Base-by-base conservation (phyloP, 2,113 vertebrate species). In the Isichthys henryi region DNA sequence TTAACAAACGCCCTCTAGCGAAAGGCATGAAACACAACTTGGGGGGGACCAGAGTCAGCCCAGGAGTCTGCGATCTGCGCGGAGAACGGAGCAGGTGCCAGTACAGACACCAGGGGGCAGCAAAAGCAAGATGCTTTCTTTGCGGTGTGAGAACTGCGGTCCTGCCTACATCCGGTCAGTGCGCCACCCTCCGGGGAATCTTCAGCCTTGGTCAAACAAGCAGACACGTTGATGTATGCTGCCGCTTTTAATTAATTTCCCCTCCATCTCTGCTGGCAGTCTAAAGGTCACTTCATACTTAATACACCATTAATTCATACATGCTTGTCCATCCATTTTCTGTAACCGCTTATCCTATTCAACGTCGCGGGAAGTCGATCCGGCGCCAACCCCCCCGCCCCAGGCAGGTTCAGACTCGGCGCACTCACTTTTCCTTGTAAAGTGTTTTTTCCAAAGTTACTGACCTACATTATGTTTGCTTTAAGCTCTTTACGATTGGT, bases 1-100 rank as follows among this genome's bases (percentile, higher is more conserved):
- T 80, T 31, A 9, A 82, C 70, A 15, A 6, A 50, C 39, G 50
- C 80, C 88, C 88, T 62, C 77, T 89, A 52, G 88, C 53, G 80
- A 21, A 84, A 46, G 35, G n/a, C 62, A 31, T 70, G 27, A 87
- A 50, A 31, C 45, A 50, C 43, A 86, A 86, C 83, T 49, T 46
- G 83, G 11, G 46, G 46, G 45, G 21, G 23, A 49, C 21, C 39
- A 82, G 39, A 43, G 19, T 43, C 77, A 45, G 74, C 2, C 39
- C 27, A 21, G 35, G 17, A 31, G 66, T 35, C 21, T 35, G 35
- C 4, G 39, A 80, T 43, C 74, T 39, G 35, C 74, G 1, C 31
- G 39, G 39, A 39, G 31, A 62, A 62, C 21, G 27, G 15, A 70
- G 62, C 45, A 13, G 46, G 3, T 21, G n/a, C 8, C 9, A 19